Conservation (phyloP, 2,888 invertebrate genomes). For the Heterodera filipjevi region DNA sequence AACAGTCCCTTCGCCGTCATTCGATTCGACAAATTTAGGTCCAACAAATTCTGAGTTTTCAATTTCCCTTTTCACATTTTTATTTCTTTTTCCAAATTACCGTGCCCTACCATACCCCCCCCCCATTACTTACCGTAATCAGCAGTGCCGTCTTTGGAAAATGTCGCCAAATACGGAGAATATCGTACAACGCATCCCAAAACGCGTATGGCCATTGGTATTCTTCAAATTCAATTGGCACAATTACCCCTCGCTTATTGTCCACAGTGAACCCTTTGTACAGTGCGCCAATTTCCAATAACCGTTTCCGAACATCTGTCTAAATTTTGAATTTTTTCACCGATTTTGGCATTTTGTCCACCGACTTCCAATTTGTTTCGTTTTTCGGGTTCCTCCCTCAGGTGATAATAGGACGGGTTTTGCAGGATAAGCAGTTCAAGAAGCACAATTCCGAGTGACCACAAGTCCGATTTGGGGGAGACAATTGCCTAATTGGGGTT, state of each 20-base stretch:
- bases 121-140: not conserved
- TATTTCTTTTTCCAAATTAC: not conserved
- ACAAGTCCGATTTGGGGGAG: not conserved
- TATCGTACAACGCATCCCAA: not conserved
- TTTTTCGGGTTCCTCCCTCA: not conserved
- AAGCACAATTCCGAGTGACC: not conserved
- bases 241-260: not conserved
- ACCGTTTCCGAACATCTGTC: not conserved
- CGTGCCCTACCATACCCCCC: not conserved
- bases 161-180: not conserved
- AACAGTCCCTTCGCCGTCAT: not conserved
- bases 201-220: conserved; percentile 5
- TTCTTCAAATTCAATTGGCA: not conserved
- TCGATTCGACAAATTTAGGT: not conserved
- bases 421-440: conserved; percentile 3
- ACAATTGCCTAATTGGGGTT: not conserved
- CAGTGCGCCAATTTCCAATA: not conserved
- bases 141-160: not conserved
- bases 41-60: not conserved
- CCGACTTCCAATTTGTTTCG: not conserved
- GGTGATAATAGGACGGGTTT: not conserved
- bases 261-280: not conserved
- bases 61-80: not conserved
- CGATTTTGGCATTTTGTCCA: conserved; percentile 8
- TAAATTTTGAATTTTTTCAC: not conserved